phyloP scores from a whole-genome alignment of 1,140 invertebrate genomes.

The Pseudomyrmex dendroicus region DNA sequence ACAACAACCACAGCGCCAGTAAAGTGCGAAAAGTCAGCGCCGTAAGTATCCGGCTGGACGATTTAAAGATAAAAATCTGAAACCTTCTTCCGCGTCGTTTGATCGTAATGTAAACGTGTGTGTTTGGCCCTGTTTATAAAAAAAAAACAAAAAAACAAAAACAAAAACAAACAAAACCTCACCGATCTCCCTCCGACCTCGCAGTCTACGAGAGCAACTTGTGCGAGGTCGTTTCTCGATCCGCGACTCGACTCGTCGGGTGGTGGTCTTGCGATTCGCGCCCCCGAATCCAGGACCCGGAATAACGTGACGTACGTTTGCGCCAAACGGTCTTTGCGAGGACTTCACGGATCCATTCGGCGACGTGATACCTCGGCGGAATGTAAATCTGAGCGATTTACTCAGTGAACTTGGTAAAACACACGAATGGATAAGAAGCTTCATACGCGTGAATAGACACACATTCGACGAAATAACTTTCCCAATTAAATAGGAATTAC shows the following conservation, averaged over 20 bases:
- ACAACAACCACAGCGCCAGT: slow-evolving; percentile 85
- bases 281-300: background rate
- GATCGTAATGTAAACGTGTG: slow-evolving; percentile 57
- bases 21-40: slow-evolving; percentile 95
- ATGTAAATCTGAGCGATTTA: slow-evolving; percentile 21
- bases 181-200: slow-evolving; percentile 52
- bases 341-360: background rate
- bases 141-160: too few species aligned
- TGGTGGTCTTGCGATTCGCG: background rate
- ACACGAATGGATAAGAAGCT: background rate
- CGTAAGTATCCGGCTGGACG: slow-evolving; percentile 88
- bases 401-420: slow-evolving; percentile 7
- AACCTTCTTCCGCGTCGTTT: slow-evolving; percentile 42
- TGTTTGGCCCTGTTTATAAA: slow-evolving; percentile 49
- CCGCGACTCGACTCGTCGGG: slow-evolving; percentile 67
- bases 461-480: background rate
- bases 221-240: slow-evolving; percentile 64
- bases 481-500: slow-evolving; percentile 13
- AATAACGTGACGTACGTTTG: background rate
- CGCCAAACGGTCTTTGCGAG: background rate
- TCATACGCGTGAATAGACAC: background rate
- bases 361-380: background rate
- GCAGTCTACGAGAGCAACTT: slow-evolving; percentile 68
- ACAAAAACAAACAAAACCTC: slow-evolving; percentile 13
- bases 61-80: slow-evolving; percentile 38